Conservation (phyloP, 1,140 invertebrate species). For the Drosophila hydei region DNA sequence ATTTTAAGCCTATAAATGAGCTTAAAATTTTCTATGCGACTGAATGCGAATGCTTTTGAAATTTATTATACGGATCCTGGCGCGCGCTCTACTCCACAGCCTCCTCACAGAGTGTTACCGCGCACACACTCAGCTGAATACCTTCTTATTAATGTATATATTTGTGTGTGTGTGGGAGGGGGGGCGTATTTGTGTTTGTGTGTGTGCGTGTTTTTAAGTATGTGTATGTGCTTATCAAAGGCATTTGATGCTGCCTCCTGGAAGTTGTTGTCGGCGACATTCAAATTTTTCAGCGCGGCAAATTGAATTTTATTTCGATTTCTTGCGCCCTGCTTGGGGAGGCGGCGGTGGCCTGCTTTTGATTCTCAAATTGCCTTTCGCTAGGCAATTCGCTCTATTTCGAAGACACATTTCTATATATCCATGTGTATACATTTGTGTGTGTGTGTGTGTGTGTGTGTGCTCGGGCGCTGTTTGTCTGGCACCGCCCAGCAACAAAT, state of each 20-base stretch:
- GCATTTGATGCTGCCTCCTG: slow-evolving; percentile 56
- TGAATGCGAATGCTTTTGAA: slow-evolving; percentile 82
- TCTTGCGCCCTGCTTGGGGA: slow-evolving; percentile 38
- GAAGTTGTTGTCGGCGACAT: slow-evolving; percentile 42
- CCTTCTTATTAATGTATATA: not conserved
- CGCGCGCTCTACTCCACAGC: not conserved
- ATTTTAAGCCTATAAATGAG: slow-evolving; percentile 83
- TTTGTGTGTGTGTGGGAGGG: not conserved
- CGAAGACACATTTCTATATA: slow-evolving; percentile 24
- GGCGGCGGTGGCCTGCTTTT: slow-evolving; percentile 26
- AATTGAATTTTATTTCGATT: slow-evolving; percentile 82
- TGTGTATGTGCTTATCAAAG: slow-evolving; percentile 50
- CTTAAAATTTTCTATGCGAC: slow-evolving; percentile 83
- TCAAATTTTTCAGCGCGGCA: slow-evolving; percentile 70
- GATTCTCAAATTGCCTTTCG: slow-evolving; percentile 69
- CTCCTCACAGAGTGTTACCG: slow-evolving; percentile 17
- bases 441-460: slow-evolving; percentile 31
- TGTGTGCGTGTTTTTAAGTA: slow-evolving; percentile 27
- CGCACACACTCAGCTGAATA: slow-evolving; percentile 7
- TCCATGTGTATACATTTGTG: not conserved
- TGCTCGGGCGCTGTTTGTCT: slow-evolving; percentile 39
- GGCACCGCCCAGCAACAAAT: slow-evolving; percentile 46
- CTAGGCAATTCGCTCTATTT: slow-evolving; percentile 66
- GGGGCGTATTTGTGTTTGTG: not conserved
- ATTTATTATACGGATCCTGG: slow-evolving; percentile 65